phyloP scores from a whole-genome alignment of 2,113 vertebrate species.

The Opisthocomus hoazin region DNA sequence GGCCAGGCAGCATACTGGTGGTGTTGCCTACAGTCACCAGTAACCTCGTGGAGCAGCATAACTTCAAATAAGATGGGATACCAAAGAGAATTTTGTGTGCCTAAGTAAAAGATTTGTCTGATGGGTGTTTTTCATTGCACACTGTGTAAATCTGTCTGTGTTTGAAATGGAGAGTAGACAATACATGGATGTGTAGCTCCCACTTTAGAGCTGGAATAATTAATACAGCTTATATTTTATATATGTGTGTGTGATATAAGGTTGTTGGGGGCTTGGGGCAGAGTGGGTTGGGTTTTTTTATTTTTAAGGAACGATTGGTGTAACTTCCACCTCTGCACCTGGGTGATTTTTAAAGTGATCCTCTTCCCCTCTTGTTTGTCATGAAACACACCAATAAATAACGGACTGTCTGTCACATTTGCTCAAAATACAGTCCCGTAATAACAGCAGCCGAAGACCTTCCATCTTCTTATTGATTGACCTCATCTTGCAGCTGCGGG shows the following conservation, averaged over 20 bases:
- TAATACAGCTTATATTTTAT: not conserved
- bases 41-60: not conserved
- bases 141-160: not conserved
- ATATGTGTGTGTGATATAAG: not conserved
- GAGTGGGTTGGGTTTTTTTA: not conserved
- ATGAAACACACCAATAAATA: not conserved
- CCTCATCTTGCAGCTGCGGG: not conserved
- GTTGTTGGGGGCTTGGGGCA: not conserved
- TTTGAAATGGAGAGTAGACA: not conserved
- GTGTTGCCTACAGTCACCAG: not conserved
- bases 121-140: not conserved
- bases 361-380: not conserved
- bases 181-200: not conserved
- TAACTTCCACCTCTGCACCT: not conserved
- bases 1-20: not conserved
- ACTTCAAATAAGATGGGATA: not conserved
- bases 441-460: not conserved
- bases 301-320: not conserved
- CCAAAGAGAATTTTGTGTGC: not conserved
- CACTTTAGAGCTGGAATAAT: not conserved
- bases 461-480: not conserved
- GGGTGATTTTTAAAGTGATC: not conserved
- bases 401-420: not conserved
- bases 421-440: not conserved
- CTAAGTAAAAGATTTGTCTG: not conserved